These are phyloP conservation scores for Lithophane socia DNA, from an alignment of 2,888 invertebrate species.

Conservation along the genomic window DNA sequence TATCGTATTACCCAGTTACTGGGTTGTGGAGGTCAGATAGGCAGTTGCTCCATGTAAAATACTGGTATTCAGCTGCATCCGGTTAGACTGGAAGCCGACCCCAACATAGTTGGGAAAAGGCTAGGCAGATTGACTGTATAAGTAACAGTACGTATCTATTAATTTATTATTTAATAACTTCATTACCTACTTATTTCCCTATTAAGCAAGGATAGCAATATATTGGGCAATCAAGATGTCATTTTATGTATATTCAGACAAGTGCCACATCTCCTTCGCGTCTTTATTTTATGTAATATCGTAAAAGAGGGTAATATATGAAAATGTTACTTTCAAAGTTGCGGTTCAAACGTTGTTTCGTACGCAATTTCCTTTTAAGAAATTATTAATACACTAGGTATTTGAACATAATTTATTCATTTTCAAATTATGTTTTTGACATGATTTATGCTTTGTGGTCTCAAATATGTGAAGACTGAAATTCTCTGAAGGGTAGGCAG, in stretches of 20 bases:
- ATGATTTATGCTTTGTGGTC: conserved; percentile 10
- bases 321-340: conserved; percentile 1
- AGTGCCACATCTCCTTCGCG: background rate
- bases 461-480: background rate
- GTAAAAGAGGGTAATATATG: conserved; percentile 21
- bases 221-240: too few species aligned
- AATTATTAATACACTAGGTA: background rate
- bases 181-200: too few species aligned
- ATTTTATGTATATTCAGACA: background rate
- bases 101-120: too few species aligned
- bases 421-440: conserved; percentile 35
- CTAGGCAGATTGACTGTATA: too few species aligned
- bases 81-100: too few species aligned
- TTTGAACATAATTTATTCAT: conserved; percentile 33
- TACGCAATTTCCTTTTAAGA: conserved; percentile 27
- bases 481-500: background rate
- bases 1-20: too few species aligned
- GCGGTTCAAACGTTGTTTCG: conserved; percentile 7
- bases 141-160: too few species aligned
- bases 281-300: background rate
- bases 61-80: too few species aligned
- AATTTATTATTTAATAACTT: too few species aligned
- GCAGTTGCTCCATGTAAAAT: too few species aligned
- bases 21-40: too few species aligned
- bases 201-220: too few species aligned